Evolutionary conservation across 2,797 vertebrate genomes (phyloP), one percentile per base, ranked within the genome.

Genomic region (Sarcoramphus papa): DNA sequence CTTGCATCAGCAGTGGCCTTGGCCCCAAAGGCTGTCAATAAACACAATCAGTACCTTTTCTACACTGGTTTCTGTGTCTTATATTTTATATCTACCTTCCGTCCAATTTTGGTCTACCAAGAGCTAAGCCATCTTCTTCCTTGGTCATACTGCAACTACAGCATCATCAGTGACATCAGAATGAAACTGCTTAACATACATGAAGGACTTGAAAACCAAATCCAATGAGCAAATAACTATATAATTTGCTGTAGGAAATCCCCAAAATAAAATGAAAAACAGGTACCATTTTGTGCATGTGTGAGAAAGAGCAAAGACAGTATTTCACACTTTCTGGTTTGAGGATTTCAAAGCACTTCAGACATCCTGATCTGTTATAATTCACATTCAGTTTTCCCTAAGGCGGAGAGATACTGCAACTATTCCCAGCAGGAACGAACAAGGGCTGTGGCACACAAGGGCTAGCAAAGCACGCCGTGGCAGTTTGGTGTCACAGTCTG

Each of bases 171-270:
- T 53, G 59, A 74, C 91, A 79, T 40, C 64, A 59, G 65, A 92
- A 47, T 50, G 82, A 95, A 94, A 95, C 81, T 86, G 57, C 63
- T 77, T 76, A 60, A 77, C 23, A 20, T n/a, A 85, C 35, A 60
- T 0, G 40, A 70, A 72, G 76, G 77, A 27, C 75, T 70, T 63
- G 60, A 85, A 74, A 90, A 77, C 10, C 69, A 85, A 95, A 86
- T 81, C 75, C 77, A 77, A 40, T 63, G 54, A 95, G 59, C 57
- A 54, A 72, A 48, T 50, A 88, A 50, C 62, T 82, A 23, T 8
- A n/a, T 20, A 13, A 72, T 59, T 35, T 30, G 59, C 81, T 53
- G 63, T 23, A 94, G 94, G 95, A 96, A 96, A 96, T 92, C 85
- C 95, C 95, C 91, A 14, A 57, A 69, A 80, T 25, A 23, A 53